Evolutionary conservation across 2,888 invertebrate species (phyloP).

Genomic region (Orthosia cruda): DNA sequence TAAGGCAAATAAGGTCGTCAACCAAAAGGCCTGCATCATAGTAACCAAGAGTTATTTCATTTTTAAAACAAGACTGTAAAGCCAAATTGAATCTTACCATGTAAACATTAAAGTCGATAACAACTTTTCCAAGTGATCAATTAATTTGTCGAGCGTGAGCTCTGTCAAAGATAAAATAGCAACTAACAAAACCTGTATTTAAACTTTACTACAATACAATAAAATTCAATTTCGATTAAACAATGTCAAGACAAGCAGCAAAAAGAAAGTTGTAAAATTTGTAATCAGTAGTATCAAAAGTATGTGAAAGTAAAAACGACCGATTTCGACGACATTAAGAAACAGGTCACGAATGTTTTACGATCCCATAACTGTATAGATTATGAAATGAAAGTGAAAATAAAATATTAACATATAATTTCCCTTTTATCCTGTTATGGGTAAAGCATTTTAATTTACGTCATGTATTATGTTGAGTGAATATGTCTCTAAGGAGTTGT

Average conservation of each 20-base stretch:
- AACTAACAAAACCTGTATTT: neutral
- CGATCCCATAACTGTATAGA: conserved; percentile 60
- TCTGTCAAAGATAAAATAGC: conserved; percentile 19
- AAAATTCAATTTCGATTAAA: conserved; percentile 23
- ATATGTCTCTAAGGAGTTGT: neutral
- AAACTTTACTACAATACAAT: neutral
- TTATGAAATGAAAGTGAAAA: conserved; percentile 73
- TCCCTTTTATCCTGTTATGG: conserved; percentile 43
- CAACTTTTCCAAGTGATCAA: conserved; percentile 32
- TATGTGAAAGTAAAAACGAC: conserved; percentile 72
- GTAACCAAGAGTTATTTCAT: conserved; percentile 15
- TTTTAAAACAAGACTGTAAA: neutral
- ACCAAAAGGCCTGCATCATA: conserved; percentile 17
- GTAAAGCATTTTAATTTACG: conserved; percentile 4
- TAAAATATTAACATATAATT: conserved; percentile 57
- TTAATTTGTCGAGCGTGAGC: conserved; percentile 41
- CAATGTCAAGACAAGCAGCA: neutral
- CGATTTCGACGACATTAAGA: conserved; percentile 70
- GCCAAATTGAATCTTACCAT: conserved; percentile 29
- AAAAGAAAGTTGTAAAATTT: conserved; percentile 31
- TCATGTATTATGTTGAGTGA: conserved; percentile 13
- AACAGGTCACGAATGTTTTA: conserved; percentile 68
- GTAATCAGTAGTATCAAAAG: conserved; percentile 54
- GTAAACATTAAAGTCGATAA: conserved; percentile 1
- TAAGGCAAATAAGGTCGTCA: conserved; percentile 26